Evolutionary conservation across 2,888 invertebrate genomes (phyloP).

Genomic region (Ochropacha duplaris): DNA sequence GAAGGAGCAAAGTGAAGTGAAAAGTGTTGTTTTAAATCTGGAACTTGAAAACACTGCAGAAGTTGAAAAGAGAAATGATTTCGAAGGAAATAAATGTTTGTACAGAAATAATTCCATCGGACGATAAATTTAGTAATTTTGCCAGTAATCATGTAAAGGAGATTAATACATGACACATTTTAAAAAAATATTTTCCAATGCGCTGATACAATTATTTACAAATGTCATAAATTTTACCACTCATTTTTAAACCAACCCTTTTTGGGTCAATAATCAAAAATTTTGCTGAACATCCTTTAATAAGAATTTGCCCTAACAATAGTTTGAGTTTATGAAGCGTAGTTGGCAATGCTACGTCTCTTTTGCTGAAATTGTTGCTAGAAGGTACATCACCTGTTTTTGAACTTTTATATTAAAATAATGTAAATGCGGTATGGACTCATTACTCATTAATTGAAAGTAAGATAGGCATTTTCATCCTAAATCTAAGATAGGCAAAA

Average conservation of each 20-base stretch:
- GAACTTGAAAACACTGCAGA: too few relatives aligned
- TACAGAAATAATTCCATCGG: not conserved
- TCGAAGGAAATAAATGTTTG: not conserved
- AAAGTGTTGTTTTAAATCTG: too few relatives aligned
- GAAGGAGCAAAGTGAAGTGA: not conserved
- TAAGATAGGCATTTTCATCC: too few relatives aligned
- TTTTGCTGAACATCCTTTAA: not conserved
- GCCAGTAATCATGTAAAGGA: not conserved
- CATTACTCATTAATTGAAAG: too few relatives aligned
- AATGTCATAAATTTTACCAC: not conserved
- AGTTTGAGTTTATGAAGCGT: constrained; percentile 16
- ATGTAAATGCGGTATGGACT: too few relatives aligned
- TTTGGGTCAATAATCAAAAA: too few relatives aligned
- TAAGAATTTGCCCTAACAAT: constrained; percentile 8
- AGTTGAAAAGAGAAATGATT: not conserved
- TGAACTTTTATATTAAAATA: too few relatives aligned
- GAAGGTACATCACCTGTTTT: not conserved
- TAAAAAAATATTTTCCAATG: not conserved
- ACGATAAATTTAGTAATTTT: not conserved
- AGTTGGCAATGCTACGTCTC: constrained; percentile 11
- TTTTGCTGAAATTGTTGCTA: constrained; percentile 10
- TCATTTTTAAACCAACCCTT: not conserved
- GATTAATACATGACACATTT: not conserved
- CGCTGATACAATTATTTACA: not conserved
- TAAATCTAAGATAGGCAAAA: too few relatives aligned